These are phyloP conservation scores for Stomatorhinus walkeri DNA, from an alignment of 2,797 vertebrate genomes.

Conservation along the genomic window DNA sequence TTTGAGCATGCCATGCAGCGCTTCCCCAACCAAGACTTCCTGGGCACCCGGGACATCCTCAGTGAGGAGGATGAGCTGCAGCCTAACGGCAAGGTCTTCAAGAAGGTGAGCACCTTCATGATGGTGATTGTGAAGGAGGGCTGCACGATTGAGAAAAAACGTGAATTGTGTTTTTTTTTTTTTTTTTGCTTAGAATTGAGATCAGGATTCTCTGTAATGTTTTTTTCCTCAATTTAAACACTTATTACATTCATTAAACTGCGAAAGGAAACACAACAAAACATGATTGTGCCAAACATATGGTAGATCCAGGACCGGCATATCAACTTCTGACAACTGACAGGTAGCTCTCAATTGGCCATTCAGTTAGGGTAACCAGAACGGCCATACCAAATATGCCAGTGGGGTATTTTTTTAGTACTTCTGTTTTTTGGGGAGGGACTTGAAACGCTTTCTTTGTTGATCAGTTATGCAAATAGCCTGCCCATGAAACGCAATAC, in stretches of 20 bases:
- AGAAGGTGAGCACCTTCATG: constrained; percentile 73
- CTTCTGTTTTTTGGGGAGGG: neutral
- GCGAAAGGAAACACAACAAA: neutral
- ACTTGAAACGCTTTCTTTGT: neutral
- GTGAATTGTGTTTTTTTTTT: neutral
- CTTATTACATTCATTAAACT: neutral
- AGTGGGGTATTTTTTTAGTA: neutral
- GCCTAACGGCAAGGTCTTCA: constrained; percentile 83
- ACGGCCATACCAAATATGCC: neutral
- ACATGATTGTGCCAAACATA: neutral
- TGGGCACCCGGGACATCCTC: constrained; percentile 83
- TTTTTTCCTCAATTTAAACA: neutral
- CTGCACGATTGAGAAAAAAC: neutral
- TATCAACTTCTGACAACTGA: neutral
- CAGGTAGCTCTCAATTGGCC: neutral
- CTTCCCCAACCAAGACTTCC: constrained; percentile 69
- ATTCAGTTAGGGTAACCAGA: neutral
- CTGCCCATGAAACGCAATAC: neutral
- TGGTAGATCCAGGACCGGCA: neutral
- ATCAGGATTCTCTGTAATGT: neutral
- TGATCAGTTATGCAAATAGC: neutral
- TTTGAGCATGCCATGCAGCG: constrained; percentile 69
- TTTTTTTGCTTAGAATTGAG: neutral
- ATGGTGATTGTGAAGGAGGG: neutral
- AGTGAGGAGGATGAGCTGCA: constrained; percentile 86